Evolutionary conservation across 2,113 vertebrate species (phyloP).

Genomic region (Notechis scutatus): DNA sequence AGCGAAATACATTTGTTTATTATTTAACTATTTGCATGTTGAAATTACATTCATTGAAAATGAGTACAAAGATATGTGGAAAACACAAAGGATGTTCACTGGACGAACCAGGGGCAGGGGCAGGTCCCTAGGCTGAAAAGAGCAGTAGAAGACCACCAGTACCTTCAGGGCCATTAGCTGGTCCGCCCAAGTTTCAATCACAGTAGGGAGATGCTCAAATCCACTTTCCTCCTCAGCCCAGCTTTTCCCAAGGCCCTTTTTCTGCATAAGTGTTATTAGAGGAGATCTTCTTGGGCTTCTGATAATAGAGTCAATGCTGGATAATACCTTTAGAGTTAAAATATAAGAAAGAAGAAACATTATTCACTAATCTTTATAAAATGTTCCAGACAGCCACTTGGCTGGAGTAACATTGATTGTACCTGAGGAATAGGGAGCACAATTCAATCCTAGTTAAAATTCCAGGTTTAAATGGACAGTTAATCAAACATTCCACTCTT

Average conservation of each 20-base stretch:
- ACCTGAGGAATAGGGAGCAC: not conserved
- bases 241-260: slow-evolving; percentile 51
- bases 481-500: not conserved
- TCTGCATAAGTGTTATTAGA: slow-evolving; percentile 61
- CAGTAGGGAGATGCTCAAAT: slow-evolving; percentile 75
- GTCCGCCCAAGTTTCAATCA: slow-evolving; percentile 82
- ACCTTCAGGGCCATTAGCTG: slow-evolving; percentile 82
- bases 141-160: not conserved
- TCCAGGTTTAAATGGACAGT: not conserved
- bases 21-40: not conserved
- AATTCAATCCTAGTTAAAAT: not conserved
- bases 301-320: slow-evolving; percentile 71
- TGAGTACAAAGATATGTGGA: not conserved
- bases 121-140: not conserved
- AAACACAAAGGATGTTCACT: not conserved
- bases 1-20: not conserved
- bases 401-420: not conserved
- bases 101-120: not conserved
- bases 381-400: not conserved
- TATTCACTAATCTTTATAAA: not conserved
- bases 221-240: slow-evolving; percentile 46
- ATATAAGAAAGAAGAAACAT: not conserved
- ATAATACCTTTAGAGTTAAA: slow-evolving; percentile 70
- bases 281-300: slow-evolving; percentile 70
- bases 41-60: not conserved